A percentile compares a stretch with the other conserved stretches of the same genome.
These are phyloP conservation scores for Leptocoma aspasia DNA, from an alignment of 2,113 vertebrate species.

Conservation along the genomic window DNA sequence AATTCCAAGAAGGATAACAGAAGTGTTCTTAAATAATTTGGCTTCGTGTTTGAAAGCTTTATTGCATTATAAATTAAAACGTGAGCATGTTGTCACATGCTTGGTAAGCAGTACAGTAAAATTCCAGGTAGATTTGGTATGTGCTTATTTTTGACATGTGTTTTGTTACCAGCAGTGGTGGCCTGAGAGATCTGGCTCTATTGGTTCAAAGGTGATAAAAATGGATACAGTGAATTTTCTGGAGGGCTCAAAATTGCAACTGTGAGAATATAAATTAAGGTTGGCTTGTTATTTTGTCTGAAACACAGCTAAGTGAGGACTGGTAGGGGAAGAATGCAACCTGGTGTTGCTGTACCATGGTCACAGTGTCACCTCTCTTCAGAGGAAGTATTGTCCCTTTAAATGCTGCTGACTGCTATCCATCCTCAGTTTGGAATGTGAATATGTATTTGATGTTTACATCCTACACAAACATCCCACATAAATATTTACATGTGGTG, in stretches of 20 bases:
- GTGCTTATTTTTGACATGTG: neutral
- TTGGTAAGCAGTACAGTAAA: neutral
- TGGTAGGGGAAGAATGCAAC: neutral
- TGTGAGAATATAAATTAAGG: neutral
- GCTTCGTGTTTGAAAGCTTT: conserved; percentile 28
- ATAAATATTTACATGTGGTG: neutral
- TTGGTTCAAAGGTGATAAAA: neutral
- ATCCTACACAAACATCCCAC: neutral
- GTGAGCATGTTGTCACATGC: conserved; percentile 33
- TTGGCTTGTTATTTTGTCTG: neutral
- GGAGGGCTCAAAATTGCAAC: neutral
- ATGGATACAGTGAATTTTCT: neutral
- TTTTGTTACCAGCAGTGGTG: neutral
- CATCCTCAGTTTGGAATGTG: neutral
- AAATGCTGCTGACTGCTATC: neutral
- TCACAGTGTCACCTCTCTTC: neutral
- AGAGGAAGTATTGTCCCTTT: neutral
- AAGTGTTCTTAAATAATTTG: conserved; percentile 51
- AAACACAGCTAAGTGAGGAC: neutral
- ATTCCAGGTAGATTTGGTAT: conserved; percentile 26
- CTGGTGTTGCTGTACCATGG: neutral
- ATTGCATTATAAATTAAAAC: conserved; percentile 36
- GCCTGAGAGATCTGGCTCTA: neutral
- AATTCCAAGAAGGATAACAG: conserved; percentile 24
- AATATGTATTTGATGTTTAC: neutral